phyloP scores from a whole-genome alignment of 2,888 invertebrate genomes.

The Glomeris marginata region DNA sequence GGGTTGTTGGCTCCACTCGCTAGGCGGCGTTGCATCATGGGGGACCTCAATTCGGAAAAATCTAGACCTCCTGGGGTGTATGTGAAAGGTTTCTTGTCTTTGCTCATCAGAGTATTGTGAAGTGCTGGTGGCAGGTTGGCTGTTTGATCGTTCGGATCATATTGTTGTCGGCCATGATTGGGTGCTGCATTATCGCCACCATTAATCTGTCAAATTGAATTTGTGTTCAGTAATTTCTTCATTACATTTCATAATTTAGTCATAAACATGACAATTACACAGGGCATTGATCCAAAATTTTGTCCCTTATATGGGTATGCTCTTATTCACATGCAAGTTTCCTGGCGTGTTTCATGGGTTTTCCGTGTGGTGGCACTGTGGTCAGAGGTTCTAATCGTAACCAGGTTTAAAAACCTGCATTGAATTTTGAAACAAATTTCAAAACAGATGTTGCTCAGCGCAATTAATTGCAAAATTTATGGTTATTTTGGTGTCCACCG shows the following conservation, averaged over 20 bases:
- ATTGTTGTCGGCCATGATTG: neutral
- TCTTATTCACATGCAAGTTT: too few species aligned
- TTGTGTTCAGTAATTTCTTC: neutral
- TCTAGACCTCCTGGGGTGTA: slow-evolving; percentile 88
- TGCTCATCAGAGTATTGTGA: slow-evolving; percentile 63
- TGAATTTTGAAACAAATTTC: neutral
- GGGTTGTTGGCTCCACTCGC: too few species aligned
- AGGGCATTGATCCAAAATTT: neutral
- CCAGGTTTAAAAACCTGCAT: neutral
- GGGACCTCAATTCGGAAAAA: slow-evolving; percentile 74
- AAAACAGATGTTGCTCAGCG: too few species aligned
- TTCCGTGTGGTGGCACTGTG: too few species aligned
- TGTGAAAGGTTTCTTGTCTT: slow-evolving; percentile 93
- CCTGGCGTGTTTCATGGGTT: too few species aligned
- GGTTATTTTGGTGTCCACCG: too few species aligned
- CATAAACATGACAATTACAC: too few species aligned
- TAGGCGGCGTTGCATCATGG: slow-evolving; percentile 47
- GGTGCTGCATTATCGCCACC: neutral
- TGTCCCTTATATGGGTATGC: too few species aligned
- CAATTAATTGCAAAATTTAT: too few species aligned
- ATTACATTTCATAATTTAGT: neutral
- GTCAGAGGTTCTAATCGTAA: too few species aligned
- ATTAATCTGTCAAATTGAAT: neutral
- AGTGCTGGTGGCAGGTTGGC: slow-evolving; percentile 53
- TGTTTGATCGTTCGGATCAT: slow-evolving; percentile 11